phyloP scores from a whole-genome alignment of 1,140 invertebrate species.

The Archivesica marissinica region DNA sequence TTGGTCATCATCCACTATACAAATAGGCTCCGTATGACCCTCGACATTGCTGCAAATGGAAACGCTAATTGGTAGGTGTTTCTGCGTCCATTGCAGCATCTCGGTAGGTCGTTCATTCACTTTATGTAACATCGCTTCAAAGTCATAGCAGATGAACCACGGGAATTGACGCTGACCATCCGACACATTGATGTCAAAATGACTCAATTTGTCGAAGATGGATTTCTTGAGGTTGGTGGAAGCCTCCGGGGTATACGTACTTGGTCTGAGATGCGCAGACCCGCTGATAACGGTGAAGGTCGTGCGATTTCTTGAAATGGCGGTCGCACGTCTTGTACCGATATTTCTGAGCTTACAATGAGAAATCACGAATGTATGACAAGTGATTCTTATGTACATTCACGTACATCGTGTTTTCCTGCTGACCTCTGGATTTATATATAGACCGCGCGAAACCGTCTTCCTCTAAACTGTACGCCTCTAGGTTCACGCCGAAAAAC shows the following conservation, averaged over 20 bases:
- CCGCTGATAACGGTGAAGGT: background rate
- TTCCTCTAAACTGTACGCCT: background rate
- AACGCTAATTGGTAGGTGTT: too few species aligned
- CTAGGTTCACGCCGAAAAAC: background rate
- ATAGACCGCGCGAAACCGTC: slow-evolving; percentile 13
- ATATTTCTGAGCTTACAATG: background rate
- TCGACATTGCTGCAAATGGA: too few species aligned
- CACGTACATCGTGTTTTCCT: too few species aligned
- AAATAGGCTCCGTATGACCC: too few species aligned
- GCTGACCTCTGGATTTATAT: background rate
- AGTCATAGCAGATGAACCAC: too few species aligned
- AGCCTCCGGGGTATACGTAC: too few species aligned
- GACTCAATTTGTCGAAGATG: slow-evolving; percentile 18
- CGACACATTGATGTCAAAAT: too few species aligned
- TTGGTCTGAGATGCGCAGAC: background rate
- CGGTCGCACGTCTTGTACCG: slow-evolving; percentile 12
- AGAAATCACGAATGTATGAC: slow-evolving; percentile 7
- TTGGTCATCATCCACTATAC: too few species aligned
- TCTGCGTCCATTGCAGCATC: too few species aligned
- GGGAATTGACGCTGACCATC: too few species aligned
- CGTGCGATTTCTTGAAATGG: background rate
- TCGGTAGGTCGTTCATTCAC: too few species aligned
- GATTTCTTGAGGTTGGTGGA: background rate
- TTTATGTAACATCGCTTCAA: too few species aligned
- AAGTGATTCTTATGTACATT: slow-evolving; percentile 15